Evolutionary conservation across 37 sponge, comb jelly and placozoan genomes (phyloP), one percentile per base, ranked within the genome.

Genomic region (Diacarnus erythraeanus): DNA sequence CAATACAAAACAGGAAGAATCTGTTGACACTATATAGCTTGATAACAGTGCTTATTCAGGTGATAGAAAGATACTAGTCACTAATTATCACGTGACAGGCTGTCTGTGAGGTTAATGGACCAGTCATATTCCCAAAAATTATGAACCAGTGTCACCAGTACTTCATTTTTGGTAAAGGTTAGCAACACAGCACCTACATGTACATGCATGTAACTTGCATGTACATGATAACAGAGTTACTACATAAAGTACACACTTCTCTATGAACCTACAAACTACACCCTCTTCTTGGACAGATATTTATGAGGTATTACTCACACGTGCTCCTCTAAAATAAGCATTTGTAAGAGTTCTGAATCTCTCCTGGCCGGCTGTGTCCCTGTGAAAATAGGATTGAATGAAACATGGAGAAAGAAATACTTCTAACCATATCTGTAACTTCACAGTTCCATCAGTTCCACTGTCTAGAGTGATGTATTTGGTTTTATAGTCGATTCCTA

Each of bases 401-500:
- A 12, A 41, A 43, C 5, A 38, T 27, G 6, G 40, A 20, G 30
- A 27, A 64, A 64, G n/a, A 64, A 27, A 9, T 64, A 64, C 30
- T 26, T 25, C n/a, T 25, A 42, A 92, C 93, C 93, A 92, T 54
- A 92, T 84, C 44, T 87, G 88, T 3, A 92, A 78, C 23, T 84
- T 87, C 0, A 92, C 63, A 22, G 68, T 84, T 35, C 78, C 78
- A 22, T 59, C 89, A 22, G 68, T 84, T 35, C 78, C 78, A 22
- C 42, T 85, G 2, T 84, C 85, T 33, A 92, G 0, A 21, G 57
- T 82, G 10, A 92, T 39, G 17, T 82, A 30, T n/a, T 78, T 87
- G 25, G 79, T 87, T 44, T 88, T 88, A 73, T 88, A 82, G 71
- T 92, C 93, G 57, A 92, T 88, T 2, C 93, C 93, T 92, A 47